Evolutionary conservation across 2,797 vertebrate genomes (phyloP).

Genomic region (Decapterus maruadsi): DNA sequence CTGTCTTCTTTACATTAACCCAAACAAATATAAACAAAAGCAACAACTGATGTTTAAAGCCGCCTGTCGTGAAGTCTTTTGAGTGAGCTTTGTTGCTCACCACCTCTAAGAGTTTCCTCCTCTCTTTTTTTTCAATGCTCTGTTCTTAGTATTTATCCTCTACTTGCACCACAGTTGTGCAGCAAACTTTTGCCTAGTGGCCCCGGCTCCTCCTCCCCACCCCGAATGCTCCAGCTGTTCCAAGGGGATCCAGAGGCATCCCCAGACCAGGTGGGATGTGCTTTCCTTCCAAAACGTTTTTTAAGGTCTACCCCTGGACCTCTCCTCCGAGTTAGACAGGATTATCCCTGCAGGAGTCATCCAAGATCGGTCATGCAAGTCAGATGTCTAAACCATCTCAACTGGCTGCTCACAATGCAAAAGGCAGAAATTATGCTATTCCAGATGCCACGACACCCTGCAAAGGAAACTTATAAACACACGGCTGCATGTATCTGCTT

Average conservation of each 20-base stretch:
- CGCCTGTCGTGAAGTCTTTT: neutral
- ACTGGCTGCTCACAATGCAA: neutral
- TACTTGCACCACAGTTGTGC: neutral
- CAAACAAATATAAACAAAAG: slow-evolving; percentile 30
- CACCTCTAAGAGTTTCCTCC: slow-evolving; percentile 21
- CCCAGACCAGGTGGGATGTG: neutral
- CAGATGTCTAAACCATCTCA: neutral
- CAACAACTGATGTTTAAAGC: slow-evolving; percentile 9
- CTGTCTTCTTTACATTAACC: slow-evolving; percentile 19
- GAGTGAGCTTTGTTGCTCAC: slow-evolving; percentile 21
- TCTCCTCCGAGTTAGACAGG: slow-evolving; percentile 2
- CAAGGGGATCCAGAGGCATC: neutral
- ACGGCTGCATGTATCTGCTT: neutral
- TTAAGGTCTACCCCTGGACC: neutral
- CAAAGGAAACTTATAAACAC: neutral
- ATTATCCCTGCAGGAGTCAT: neutral
- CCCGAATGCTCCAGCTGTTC: neutral
- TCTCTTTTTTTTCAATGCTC: slow-evolving; percentile 13
- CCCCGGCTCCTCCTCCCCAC: neutral
- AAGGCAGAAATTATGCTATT: neutral
- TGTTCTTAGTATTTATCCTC: neutral
- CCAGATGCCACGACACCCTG: neutral
- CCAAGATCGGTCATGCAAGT: neutral
- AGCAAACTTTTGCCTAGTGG: neutral
- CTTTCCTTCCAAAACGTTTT: neutral